A percentile compares a stretch with the other conserved stretches of the same genome.
Conservation (phyloP, 37 sponge, comb jelly and placozoan species). For the Geodia barretti region DNA sequence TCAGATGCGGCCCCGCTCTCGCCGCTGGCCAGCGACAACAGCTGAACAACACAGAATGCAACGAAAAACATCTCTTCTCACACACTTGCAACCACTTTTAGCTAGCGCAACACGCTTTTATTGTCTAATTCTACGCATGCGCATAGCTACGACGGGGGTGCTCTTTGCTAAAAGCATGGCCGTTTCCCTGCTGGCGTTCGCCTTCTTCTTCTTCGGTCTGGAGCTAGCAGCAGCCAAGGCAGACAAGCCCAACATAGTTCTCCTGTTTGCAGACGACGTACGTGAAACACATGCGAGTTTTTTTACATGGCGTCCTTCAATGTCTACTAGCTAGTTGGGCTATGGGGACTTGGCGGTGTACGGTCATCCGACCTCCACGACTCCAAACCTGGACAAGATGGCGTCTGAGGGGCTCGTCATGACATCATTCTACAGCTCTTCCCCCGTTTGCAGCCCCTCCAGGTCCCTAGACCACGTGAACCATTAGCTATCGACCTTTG, state of each 20-base stretch:
- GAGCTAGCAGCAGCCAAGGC: too few species aligned
- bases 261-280: slow-evolving; percentile 84
- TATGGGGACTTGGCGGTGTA: slow-evolving; percentile 68
- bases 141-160: neutral
- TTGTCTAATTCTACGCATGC: neutral
- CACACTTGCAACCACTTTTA: too few species aligned
- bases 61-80: too few species aligned
- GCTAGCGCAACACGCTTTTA: too few species aligned
- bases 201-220: too few species aligned
- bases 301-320: neutral
- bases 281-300: neutral
- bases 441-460: slow-evolving; percentile 79
- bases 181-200: too few species aligned
- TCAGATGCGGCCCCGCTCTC: too few species aligned
- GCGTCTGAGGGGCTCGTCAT: slow-evolving; percentile 67
- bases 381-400: slow-evolving; percentile 76
- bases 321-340: slow-evolving; percentile 41
- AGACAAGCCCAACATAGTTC: slow-evolving; percentile 71
- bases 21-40: too few species aligned
- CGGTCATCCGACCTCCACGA: slow-evolving; percentile 79
- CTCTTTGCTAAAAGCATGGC: too few species aligned
- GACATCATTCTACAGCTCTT: slow-evolving; percentile 58
- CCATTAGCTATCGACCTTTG: too few species aligned
- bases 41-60: too few species aligned
- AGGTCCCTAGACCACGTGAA: too few species aligned